Percentiles rank a stretch among this genome's conserved stretches.
These are phyloP conservation scores for Phymanthus crucifer DNA, from an alignment of 92 coral and sea anemone species.

Conservation along the genomic window DNA sequence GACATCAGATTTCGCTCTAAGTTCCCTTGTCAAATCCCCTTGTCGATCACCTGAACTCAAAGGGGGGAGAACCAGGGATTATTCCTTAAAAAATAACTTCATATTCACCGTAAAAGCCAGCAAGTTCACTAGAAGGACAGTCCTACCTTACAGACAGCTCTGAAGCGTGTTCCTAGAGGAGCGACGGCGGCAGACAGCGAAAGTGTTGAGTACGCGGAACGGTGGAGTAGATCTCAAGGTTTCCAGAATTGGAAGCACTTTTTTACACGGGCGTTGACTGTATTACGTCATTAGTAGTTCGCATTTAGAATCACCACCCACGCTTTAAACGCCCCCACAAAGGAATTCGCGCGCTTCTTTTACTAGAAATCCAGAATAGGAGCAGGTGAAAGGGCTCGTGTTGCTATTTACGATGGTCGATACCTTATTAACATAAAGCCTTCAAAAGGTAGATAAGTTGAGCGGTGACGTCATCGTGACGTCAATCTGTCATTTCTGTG, in stretches of 20 bases:
- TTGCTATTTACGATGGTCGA: constrained; percentile 13
- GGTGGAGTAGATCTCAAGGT: constrained; percentile 9
- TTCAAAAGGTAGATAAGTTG: constrained; percentile 39
- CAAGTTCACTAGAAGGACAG: neutral
- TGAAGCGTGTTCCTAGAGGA: neutral
- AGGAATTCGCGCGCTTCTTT: constrained; percentile 25
- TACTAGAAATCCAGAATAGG: constrained; percentile 9
- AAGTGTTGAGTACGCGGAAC: neutral
- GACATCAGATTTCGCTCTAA: neutral
- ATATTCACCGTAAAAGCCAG: neutral
- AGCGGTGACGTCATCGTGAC: constrained; percentile 48
- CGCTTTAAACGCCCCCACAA: constrained; percentile 33
- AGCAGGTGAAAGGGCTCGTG: constrained; percentile 31
- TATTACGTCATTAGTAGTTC: constrained; percentile 43
- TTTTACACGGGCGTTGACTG: constrained; percentile 34
- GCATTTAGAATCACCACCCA: constrained; percentile 49
- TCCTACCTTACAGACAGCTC: neutral
- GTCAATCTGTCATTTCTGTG: constrained; percentile 43
- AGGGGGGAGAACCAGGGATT: neutral
- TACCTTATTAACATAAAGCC: constrained; percentile 36
- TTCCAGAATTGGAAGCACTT: constrained; percentile 30
- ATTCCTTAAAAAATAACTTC: neutral
- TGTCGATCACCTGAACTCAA: neutral
- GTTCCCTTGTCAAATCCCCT: neutral
- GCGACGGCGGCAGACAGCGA: constrained; percentile 9